Evolutionary conservation across 2,113 vertebrate species (phyloP), one percentile per base, ranked within the genome.

Genomic region (Neogale vison): DNA sequence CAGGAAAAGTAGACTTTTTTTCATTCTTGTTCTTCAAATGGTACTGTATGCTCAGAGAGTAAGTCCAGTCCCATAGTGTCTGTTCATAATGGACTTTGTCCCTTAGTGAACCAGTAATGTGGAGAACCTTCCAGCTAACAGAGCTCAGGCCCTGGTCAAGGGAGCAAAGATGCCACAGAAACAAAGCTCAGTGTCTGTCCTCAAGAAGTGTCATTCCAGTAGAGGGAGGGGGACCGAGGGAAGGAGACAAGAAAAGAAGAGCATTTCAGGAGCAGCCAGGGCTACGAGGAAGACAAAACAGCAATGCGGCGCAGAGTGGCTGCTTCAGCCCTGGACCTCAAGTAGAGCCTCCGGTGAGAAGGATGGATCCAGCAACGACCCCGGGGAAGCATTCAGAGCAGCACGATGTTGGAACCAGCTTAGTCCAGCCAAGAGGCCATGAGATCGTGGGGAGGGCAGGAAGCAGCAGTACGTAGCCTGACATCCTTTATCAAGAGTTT

Each of bases 251-350:
- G 36, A 6, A 45, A 23, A 34, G n/a, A 81, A 74, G 80, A 15
- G 4, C 15, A 13, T 63, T 50, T 57, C 57, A 45, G 79, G 9
- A 1, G 7, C 14, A 2, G 11, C 83, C 61, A 26, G 45, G 55
- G 34, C 47, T 6, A 6, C 23, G 21, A 36, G 42, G 52, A 23
- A 23, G 36, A 34, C 24, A 2, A 4, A 26, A 0, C 0, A 24
- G 34, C 10, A 13, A 14, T 0, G 0, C 3, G 42, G 23, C 7
- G 1, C 7, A 26, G 18, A 85, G 24, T 21, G 76, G 7, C n/a
- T 34, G 9, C 59, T 39, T 14, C 29, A 8, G 8, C 71, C 11
- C 11, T 6, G 0, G 6, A 4, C 10, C 20, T 17, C 31, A 21
- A n/a, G 11, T 69, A 36, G 26, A 39, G 13, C 23, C 87, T 29